phyloP scores from a whole-genome alignment of 2,888 invertebrate genomes.

The Resseliella maxima region DNA sequence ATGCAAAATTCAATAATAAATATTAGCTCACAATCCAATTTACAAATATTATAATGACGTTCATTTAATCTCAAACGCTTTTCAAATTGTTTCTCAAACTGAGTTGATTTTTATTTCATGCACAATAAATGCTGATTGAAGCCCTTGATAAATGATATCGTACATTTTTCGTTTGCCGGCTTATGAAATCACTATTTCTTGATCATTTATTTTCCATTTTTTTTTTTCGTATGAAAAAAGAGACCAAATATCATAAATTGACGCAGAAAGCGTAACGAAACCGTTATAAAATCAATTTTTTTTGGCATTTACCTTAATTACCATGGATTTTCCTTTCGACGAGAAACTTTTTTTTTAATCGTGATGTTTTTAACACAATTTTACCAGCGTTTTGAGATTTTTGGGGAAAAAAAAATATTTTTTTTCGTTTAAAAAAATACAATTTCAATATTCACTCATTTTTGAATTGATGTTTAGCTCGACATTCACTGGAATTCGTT shows the following conservation, averaged over 20 bases:
- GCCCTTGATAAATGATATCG: constrained; percentile 26
- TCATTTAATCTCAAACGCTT: too few relatives aligned
- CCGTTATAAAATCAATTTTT: not conserved
- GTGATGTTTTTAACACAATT: too few relatives aligned
- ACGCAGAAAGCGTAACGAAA: not conserved
- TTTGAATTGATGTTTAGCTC: too few relatives aligned
- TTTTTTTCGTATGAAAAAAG: too few relatives aligned
- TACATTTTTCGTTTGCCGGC: not conserved
- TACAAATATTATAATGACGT: not conserved
- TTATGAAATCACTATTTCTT: not conserved
- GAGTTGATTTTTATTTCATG: not conserved
- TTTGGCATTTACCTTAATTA: not conserved
- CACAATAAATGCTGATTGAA: not conserved
- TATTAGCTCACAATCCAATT: not conserved
- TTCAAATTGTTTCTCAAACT: too few relatives aligned
- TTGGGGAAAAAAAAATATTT: too few relatives aligned
- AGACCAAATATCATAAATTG: not conserved
- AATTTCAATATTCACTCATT: too few relatives aligned
- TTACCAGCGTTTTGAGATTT: too few relatives aligned
- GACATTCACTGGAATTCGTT: too few relatives aligned
- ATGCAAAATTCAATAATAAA: not conserved
- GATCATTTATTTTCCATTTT: not conserved
- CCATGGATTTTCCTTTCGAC: too few relatives aligned
- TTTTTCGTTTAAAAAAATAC: too few relatives aligned
- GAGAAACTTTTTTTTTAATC: not conserved